A percentile compares a stretch with the other conserved stretches of the same genome.
These are phyloP conservation scores for Empidonax alnorum DNA, from an alignment of 2,113 vertebrate species.

Conservation along the genomic window DNA sequence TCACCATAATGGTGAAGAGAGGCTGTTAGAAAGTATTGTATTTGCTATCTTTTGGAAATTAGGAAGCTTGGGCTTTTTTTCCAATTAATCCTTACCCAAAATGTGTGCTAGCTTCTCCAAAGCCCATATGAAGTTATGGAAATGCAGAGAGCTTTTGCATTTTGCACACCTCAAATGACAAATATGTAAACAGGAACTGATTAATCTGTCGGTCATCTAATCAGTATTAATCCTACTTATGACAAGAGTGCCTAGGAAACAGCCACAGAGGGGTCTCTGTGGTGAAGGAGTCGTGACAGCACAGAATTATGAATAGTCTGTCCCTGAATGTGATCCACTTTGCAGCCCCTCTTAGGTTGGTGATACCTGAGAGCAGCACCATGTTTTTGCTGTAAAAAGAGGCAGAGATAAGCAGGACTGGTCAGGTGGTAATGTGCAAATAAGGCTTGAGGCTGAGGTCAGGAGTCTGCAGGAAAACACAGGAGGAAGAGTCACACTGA, in stretches of 20 bases:
- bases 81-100: neutral
- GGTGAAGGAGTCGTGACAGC: neutral
- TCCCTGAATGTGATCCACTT: accelerated
- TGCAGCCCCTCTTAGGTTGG: neutral
- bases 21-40: neutral
- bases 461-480: neutral
- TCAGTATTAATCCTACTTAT: neutral
- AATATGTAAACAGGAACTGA: neutral
- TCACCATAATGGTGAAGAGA: neutral
- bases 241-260: neutral
- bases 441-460: neutral
- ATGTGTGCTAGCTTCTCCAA: neutral
- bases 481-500: accelerated
- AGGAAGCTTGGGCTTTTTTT: neutral
- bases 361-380: neutral
- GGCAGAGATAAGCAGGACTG: neutral
- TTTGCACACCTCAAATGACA: neutral
- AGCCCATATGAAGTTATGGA: neutral
- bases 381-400: neutral
- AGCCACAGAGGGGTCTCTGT: neutral
- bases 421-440: neutral
- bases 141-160: neutral
- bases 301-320: neutral
- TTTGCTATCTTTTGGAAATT: neutral
- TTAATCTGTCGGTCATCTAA: neutral